Percentiles rank a stretch among this genome's conserved stretches.
Evolutionary conservation across 2,113 vertebrate genomes (phyloP).

Genomic region (Corythaeola cristata): DNA sequence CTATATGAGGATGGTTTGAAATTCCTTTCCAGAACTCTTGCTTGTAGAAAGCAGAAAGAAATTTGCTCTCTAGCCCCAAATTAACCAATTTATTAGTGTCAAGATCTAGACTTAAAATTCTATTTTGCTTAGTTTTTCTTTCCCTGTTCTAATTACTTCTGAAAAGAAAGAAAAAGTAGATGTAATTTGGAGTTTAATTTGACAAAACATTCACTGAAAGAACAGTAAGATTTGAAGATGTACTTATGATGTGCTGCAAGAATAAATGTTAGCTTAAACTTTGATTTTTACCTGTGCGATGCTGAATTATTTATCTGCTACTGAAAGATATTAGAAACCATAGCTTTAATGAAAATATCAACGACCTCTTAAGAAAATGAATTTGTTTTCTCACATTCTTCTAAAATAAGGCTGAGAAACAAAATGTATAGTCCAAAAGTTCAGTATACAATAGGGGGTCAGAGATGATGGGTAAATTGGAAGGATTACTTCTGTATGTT

Average conservation of each 20-base stretch:
- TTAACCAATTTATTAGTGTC: neutral
- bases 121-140: neutral
- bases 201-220: neutral
- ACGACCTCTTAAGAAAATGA: neutral
- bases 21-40: neutral
- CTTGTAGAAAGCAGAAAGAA: neutral
- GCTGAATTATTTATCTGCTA: neutral
- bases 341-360: neutral
- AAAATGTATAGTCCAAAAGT: neutral
- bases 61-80: neutral
- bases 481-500: neutral
- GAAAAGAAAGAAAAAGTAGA: neutral
- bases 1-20: neutral
- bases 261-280: neutral
- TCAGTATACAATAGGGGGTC: neutral
- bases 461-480: neutral
- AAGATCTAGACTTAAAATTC: neutral
- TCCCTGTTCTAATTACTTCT: neutral
- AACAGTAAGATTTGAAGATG: neutral
- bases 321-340: neutral
- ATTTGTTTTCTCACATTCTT: neutral
- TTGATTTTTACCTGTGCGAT: neutral
- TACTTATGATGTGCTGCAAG: neutral
- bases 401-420: neutral
- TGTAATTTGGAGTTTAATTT: neutral